Percentiles rank a stretch among this genome's conserved stretches.
Conservation (phyloP, 2,888 invertebrate species). For the Selenia dentaria region DNA sequence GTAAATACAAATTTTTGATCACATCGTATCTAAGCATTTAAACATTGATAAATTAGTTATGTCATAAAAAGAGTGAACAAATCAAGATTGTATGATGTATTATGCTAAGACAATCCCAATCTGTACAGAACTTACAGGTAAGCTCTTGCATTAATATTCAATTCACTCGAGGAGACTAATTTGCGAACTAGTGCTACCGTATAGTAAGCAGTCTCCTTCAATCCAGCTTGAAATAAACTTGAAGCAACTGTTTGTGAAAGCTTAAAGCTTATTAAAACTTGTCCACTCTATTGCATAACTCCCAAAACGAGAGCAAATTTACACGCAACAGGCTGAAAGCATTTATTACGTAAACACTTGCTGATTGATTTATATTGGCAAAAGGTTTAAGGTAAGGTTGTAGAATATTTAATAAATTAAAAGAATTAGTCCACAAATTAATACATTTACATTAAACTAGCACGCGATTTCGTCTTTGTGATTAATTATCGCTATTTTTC, state of each 20-base stretch:
- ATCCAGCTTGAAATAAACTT: constrained; percentile 39
- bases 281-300: constrained; percentile 40
- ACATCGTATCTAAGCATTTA: too few relatives aligned
- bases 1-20: too few relatives aligned
- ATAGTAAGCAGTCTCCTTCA: constrained; percentile 32
- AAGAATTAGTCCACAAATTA: too few relatives aligned
- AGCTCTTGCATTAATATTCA: constrained; percentile 24
- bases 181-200: constrained; percentile 28
- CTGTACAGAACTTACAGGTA: constrained; percentile 9
- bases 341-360: constrained; percentile 29
- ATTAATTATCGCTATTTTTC: too few relatives aligned
- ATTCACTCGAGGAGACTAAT: constrained; percentile 17
- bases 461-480: too few relatives aligned
- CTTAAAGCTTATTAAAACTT: constrained; percentile 46
- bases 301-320: constrained; percentile 38
- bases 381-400: too few relatives aligned
- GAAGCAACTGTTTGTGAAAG: constrained; percentile 40
- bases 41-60: too few relatives aligned
- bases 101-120: constrained; percentile 1
- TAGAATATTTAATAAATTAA: too few relatives aligned
- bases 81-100: too few relatives aligned
- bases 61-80: too few relatives aligned
- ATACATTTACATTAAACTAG: too few relatives aligned
- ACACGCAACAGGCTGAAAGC: constrained; percentile 37
- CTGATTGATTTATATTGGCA: background rate